phyloP scores from a whole-genome alignment of 2,113 vertebrate genomes.

The Caloenas nicobarica region DNA sequence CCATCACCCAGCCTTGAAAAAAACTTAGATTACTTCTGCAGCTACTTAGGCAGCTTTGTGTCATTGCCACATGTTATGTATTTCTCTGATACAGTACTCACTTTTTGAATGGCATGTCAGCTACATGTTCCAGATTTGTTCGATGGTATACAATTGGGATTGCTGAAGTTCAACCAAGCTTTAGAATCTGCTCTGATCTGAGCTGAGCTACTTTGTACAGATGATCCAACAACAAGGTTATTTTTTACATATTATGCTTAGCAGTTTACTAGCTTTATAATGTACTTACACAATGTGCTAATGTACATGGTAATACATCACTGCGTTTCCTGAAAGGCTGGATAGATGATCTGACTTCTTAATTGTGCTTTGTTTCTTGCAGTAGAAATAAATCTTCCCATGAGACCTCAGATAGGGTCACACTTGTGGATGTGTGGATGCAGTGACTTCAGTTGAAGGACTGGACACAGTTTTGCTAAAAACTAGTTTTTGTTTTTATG shows the following conservation, averaged over 20 bases:
- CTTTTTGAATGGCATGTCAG: not conserved
- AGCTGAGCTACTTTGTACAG: conserved; percentile 21
- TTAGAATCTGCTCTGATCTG: not conserved
- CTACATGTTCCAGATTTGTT: not conserved
- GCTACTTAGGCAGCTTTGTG: not conserved
- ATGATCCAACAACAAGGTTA: not conserved
- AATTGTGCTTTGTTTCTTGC: not conserved
- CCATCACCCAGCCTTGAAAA: not conserved
- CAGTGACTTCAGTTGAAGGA: not conserved
- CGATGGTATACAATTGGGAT: not conserved
- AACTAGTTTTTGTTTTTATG: not conserved
- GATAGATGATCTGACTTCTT: not conserved
- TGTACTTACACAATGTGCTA: not conserved
- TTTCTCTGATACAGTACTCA: not conserved
- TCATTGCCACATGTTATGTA: not conserved
- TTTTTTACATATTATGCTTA: conserved; percentile 17
- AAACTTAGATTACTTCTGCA: not conserved
- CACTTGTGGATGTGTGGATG: not conserved
- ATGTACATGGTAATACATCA: not conserved
- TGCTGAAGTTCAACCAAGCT: not conserved
- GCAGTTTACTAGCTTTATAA: not conserved
- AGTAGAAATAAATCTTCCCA: not conserved
- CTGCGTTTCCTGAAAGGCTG: not conserved
- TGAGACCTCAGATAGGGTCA: not conserved
- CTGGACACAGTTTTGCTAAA: not conserved